phyloP scores from a whole-genome alignment of 2,888 invertebrate genomes.

The Ectropis crepuscularia region DNA sequence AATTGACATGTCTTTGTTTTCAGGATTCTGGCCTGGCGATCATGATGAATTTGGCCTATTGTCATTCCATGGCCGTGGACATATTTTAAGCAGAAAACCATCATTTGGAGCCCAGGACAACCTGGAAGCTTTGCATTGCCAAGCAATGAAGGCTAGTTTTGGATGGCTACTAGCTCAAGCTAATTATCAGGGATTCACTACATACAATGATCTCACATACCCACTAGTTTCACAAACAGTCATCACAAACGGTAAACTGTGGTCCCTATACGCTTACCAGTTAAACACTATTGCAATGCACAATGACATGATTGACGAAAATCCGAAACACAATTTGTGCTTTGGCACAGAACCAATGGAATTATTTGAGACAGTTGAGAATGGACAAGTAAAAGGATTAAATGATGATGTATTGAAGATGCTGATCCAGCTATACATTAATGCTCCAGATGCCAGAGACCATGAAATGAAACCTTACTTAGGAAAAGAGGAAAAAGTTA shows the following conservation, averaged over 20 bases:
- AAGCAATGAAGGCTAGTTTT: constrained; percentile 92
- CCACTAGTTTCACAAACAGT: constrained; percentile 95
- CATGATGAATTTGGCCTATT: constrained; percentile 90
- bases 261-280: constrained; percentile 96
- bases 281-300: constrained; percentile 93
- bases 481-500: constrained; percentile 78
- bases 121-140: constrained; percentile 87
- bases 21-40: constrained; percentile 95
- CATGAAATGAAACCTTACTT: constrained; percentile 91
- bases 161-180: constrained; percentile 92
- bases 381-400: constrained; percentile 89
- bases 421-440: constrained; percentile 90
- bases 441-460: constrained; percentile 86
- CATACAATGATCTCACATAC: constrained; percentile 95
- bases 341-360: constrained; percentile 90
- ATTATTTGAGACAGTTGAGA: constrained; percentile 90
- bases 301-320: constrained; percentile 85
- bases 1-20: constrained; percentile 40
- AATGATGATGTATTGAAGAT: constrained; percentile 91
- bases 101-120: constrained; percentile 82
- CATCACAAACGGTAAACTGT: constrained; percentile 94
- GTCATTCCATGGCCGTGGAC: constrained; percentile 88
- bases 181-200: constrained; percentile 94
- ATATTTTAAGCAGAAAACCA: constrained; percentile 78
- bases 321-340: constrained; percentile 91